These are phyloP conservation scores for Apodemus agrarius DNA, from an alignment of 2,797 vertebrate genomes.

Conservation along the genomic window DNA sequence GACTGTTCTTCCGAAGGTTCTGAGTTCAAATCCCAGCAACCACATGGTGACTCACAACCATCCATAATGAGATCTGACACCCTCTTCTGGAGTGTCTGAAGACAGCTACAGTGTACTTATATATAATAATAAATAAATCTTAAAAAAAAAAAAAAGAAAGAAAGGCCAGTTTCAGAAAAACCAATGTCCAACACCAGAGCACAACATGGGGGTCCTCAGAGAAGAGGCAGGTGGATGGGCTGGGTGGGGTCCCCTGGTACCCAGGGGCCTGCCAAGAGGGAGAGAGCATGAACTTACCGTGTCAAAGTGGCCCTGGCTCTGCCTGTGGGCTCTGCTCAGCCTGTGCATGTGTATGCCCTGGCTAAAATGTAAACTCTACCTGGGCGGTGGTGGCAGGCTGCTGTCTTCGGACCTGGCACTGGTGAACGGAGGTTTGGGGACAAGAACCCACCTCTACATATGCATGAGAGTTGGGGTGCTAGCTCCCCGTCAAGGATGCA, in stretches of 20 bases:
- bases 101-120: too few species aligned
- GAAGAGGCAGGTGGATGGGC: background rate
- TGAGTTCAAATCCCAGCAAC: too few species aligned
- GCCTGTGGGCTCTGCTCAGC: background rate
- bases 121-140: too few species aligned
- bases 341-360: rapidly evolving
- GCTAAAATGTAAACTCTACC: background rate
- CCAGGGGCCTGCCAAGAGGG: background rate
- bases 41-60: too few species aligned
- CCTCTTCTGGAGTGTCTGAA: too few species aligned
- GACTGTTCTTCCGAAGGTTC: too few species aligned
- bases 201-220: too few species aligned
- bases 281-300: background rate
- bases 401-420: background rate
- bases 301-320: background rate
- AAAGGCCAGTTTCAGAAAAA: too few species aligned
- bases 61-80: too few species aligned
- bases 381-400: background rate
- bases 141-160: too few species aligned
- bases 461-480: rapidly evolving
- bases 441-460: background rate
- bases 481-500: rapidly evolving
- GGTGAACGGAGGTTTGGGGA: background rate
- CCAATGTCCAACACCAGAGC: background rate
- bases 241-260: background rate